Conservation (phyloP, 2,113 vertebrate species). For the Chlorodrepanis virens region DNA sequence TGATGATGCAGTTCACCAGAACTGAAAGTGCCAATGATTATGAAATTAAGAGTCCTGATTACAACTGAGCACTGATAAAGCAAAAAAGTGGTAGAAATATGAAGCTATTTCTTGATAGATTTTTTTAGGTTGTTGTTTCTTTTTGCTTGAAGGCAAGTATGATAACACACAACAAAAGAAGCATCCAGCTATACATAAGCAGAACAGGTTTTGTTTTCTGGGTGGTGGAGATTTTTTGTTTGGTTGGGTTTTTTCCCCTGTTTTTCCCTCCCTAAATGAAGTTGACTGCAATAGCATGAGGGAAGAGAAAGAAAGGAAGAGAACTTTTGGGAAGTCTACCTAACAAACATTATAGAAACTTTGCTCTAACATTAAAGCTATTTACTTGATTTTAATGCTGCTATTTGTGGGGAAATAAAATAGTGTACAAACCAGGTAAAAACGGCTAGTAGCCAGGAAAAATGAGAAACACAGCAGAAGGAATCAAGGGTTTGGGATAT, state of each 20-base stretch:
- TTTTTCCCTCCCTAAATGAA: neutral
- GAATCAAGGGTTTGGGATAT: neutral
- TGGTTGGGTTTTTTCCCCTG: fast-evolving
- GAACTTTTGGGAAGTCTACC: neutral
- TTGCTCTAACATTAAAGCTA: neutral
- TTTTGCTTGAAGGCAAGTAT: neutral
- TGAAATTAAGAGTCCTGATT: neutral
- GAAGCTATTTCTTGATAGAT: neutral
- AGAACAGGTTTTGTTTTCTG: neutral
- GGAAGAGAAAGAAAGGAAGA: neutral
- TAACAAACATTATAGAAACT: neutral
- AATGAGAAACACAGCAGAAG: neutral
- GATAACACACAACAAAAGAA: neutral
- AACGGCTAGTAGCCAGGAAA: neutral
- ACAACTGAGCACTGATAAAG: neutral
- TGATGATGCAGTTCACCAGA: neutral
- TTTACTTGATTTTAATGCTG: neutral
- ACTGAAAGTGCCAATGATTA: neutral
- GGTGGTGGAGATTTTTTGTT: neutral
- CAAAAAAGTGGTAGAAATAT: neutral
- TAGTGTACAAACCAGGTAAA: neutral
- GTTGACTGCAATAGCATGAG: neutral
- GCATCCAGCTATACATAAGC: neutral
- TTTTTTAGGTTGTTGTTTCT: neutral
- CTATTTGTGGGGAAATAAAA: neutral